Base-by-base conservation (phyloP, 2,113 vertebrate genomes). In the Lepus timidus region DNA sequence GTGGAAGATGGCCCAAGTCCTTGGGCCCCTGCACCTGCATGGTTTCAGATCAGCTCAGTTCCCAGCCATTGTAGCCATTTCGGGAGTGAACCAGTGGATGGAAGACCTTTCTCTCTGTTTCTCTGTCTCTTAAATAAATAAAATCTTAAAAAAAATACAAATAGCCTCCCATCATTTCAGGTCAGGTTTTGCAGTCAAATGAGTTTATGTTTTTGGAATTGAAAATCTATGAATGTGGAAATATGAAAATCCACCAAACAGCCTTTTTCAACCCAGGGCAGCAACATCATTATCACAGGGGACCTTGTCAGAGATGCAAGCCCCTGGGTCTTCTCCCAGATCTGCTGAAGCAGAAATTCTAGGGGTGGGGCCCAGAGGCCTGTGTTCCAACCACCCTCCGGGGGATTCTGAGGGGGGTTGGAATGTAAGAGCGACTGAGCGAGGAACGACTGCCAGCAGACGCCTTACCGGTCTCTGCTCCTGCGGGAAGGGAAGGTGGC, bases 401-500 rank as follows among this genome's bases (percentile, higher is more conserved):
- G 20, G 61, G 36, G 55, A 68, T 9, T 49, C 51, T 11, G 31
- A n/a, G 17, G 17, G 22, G 4, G 4, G 6, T 13, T 31, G 3
- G 55, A 11, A 19, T n/a, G 81, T 64, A 79, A 55, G 71, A 31
- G 44, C 20, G 25, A 3, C 27, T 7, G 10, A 5, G 5, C 17
- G 83, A 51, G 25, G 36, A 25, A 61, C 4, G 25, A 12, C 49
- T 92, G 36, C 85, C 85, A 82, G 52, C 39, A 19, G 49, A 95
- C 36, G 74, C 96, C 99, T 99, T 98, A 99, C 99, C 99, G 99
- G 99, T 99, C 99, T 98, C 99, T 98, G 98, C 99, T 99, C 98
- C 99, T 98, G 94, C 99, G 99, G 75, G 99, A 99, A 6, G 99
- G 99, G 97, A 99, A 99, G 55, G 99, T 98, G 82, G 99, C 99